phyloP scores from a whole-genome alignment of 92 coral and sea anemone genomes.

The Bergia puertoricense region DNA sequence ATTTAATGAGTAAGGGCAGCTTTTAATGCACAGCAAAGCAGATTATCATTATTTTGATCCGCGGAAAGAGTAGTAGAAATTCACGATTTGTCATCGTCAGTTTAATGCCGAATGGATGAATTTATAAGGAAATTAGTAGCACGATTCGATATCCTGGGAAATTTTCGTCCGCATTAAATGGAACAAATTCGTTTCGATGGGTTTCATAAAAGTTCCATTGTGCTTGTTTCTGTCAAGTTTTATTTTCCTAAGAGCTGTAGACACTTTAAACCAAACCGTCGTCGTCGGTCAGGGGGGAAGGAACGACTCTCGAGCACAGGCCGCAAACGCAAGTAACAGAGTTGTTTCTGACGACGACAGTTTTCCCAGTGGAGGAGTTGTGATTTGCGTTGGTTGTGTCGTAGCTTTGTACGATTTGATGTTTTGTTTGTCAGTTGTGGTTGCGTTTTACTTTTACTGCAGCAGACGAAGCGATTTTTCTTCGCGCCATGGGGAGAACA shows the following conservation, averaged over 20 bases:
- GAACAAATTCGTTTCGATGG: conserved; percentile 3
- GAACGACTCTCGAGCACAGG: background rate
- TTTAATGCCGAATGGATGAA: background rate
- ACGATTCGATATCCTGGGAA: background rate
- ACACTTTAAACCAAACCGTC: background rate
- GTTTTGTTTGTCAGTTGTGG: conserved; percentile 5
- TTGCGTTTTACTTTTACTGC: conserved; percentile 39
- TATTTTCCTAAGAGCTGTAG: conserved; percentile 1
- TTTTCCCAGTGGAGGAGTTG: conserved; percentile 7
- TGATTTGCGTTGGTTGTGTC: conserved; percentile 30
- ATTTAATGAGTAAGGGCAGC: background rate
- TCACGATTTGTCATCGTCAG: background rate
- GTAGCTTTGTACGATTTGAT: conserved; percentile 33
- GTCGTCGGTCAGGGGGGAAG: background rate
- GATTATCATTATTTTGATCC: background rate
- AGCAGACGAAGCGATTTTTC: background rate
- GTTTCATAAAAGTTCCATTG: background rate
- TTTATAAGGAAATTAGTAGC: background rate
- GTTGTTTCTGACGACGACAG: background rate
- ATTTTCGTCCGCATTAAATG: background rate
- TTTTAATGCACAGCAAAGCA: background rate
- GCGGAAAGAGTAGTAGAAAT: background rate
- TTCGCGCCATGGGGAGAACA: background rate
- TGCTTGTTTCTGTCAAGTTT: background rate
- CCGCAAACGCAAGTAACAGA: background rate